Conservation (phyloP, 1,140 invertebrate genomes). For the Drosophila arizonae region DNA sequence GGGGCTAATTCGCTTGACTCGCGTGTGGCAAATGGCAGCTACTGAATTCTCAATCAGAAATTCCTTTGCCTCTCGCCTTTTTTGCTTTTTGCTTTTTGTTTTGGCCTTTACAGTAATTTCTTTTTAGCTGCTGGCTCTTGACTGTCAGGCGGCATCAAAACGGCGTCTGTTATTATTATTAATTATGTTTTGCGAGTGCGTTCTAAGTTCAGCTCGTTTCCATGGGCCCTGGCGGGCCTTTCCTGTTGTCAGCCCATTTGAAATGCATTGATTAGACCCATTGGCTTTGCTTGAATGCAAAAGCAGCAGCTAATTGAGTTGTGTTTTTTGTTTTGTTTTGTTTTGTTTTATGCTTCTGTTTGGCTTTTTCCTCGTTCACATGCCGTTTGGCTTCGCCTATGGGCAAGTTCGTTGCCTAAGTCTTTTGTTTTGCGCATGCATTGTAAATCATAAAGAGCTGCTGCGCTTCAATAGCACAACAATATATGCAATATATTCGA, state of each 20-base stretch:
- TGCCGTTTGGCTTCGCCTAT: conserved; percentile 8
- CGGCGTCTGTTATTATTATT: conserved; percentile 80
- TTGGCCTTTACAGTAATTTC: too few relatives aligned
- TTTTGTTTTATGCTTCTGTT: not conserved
- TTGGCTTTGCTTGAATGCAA: conserved; percentile 7
- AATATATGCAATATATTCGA: conserved; percentile 65
- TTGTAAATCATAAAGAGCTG: conserved; percentile 66
- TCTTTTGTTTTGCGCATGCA: conserved; percentile 72
- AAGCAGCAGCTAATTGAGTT: conserved; percentile 69
- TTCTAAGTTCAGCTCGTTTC: conserved; percentile 38
- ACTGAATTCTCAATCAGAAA: conserved; percentile 50
- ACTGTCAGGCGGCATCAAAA: conserved; percentile 70
- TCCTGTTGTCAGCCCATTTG: conserved; percentile 72
- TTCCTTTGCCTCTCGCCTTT: conserved; percentile 14
- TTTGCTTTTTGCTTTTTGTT: not conserved
- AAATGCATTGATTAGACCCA: conserved; percentile 57
- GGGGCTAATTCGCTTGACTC: conserved; percentile 36
- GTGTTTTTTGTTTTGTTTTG: conserved; percentile 33
- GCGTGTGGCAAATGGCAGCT: conserved; percentile 67
- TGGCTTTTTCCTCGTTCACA: not conserved
- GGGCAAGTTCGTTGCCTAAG: conserved; percentile 74
- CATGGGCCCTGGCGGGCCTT: conserved; percentile 18
- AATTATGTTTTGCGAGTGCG: conserved; percentile 75
- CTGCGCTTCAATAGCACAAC: conserved; percentile 12
- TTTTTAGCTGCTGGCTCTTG: conserved; percentile 40